phyloP scores from a whole-genome alignment of 2,113 vertebrate genomes.

The Psettodes erumei region DNA sequence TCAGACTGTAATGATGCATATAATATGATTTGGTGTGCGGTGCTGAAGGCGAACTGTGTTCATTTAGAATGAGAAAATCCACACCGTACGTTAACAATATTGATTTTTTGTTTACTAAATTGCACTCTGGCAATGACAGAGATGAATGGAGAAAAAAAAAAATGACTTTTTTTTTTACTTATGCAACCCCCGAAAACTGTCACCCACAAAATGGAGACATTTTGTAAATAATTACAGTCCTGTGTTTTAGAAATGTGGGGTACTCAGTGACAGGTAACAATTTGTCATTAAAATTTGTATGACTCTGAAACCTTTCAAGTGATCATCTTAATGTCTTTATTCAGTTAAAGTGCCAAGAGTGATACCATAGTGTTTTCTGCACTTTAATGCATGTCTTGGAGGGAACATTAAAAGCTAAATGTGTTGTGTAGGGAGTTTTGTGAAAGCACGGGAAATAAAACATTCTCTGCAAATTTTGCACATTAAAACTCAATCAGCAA shows the following conservation, averaged over 20 bases:
- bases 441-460: not conserved
- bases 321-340: not conserved
- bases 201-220: not conserved
- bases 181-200: not conserved
- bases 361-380: not conserved
- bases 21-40: not conserved
- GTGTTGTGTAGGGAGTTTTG: not conserved
- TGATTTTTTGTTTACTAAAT: not conserved
- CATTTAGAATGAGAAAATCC: not conserved
- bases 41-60: not conserved
- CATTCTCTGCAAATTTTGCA: not conserved
- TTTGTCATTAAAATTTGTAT: not conserved
- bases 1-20: not conserved
- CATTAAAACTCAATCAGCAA: constrained; percentile 30
- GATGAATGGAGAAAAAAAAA: not conserved
- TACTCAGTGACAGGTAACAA: not conserved
- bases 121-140: not conserved
- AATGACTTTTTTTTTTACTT: not conserved
- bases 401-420: constrained; percentile 18
- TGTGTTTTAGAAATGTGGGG: not conserved
- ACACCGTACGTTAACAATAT: not conserved
- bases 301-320: constrained; percentile 24
- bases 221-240: not conserved
- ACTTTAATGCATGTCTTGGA: not conserved
- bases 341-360: constrained; percentile 11